Evolutionary conservation across 2,113 vertebrate species (phyloP).

Genomic region (Reinhardtius hippoglossoides): DNA sequence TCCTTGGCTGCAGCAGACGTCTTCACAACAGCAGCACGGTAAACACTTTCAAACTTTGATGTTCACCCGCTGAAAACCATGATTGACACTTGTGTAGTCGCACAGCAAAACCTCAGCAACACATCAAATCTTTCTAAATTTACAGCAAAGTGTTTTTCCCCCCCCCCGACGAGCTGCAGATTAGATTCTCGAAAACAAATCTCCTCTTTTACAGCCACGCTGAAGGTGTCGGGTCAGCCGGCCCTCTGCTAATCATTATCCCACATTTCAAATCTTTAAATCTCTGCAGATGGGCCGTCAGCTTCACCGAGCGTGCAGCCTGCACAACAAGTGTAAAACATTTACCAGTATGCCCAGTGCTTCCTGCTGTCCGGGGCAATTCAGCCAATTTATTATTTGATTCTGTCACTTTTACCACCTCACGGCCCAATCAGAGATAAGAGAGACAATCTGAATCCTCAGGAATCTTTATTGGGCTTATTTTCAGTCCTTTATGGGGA

Average conservation of each 20-base stretch:
- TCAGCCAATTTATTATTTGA: slow-evolving; percentile 11
- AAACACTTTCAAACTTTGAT: slow-evolving; percentile 1
- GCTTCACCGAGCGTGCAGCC: neutral
- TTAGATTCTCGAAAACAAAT: neutral
- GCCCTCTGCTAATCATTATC: slow-evolving; percentile 46
- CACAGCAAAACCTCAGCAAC: neutral
- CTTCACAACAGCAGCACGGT: neutral
- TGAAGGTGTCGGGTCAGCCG: neutral
- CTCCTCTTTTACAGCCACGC: neutral
- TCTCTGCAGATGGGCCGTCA: neutral
- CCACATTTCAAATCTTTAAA: slow-evolving; percentile 33
- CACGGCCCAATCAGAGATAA: slow-evolving; percentile 42
- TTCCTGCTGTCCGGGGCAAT: slow-evolving; percentile 20
- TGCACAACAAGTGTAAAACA: slow-evolving; percentile 53
- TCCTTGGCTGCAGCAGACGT: too few species aligned
- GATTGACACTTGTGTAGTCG: neutral
- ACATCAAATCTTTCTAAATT: neutral
- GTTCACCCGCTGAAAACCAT: neutral
- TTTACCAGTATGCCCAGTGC: slow-evolving; percentile 33
- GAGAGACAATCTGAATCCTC: slow-evolving; percentile 4
- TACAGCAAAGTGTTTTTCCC: neutral
- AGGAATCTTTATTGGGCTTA: slow-evolving; percentile 49
- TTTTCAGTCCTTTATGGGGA: slow-evolving; percentile 13
- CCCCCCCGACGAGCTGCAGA: neutral
- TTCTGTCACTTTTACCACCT: slow-evolving; percentile 20